Evolutionary conservation across 1,140 invertebrate species (phyloP).

Genomic region (Zaprionus lachaisei): DNA sequence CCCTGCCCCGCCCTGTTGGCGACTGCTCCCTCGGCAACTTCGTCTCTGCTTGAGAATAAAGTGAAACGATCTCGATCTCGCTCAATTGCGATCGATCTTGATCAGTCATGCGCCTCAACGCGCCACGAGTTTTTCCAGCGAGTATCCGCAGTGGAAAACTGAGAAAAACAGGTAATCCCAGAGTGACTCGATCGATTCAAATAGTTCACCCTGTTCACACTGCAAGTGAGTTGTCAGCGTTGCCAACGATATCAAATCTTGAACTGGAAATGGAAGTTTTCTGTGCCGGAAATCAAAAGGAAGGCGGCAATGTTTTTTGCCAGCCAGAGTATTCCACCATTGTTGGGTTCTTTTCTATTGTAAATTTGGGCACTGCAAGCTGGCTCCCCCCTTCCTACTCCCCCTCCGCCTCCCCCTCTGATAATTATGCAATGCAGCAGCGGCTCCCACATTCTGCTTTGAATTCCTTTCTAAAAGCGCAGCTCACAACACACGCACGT

Average conservation of each 20-base stretch:
- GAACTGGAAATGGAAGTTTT: background rate
- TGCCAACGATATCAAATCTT: background rate
- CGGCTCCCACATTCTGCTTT: constrained; percentile 20
- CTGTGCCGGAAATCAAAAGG: constrained; percentile 41
- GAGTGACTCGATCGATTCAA: constrained; percentile 18
- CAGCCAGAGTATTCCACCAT: constrained; percentile 16
- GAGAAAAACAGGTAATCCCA: constrained; percentile 12
- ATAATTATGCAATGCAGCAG: constrained; percentile 26
- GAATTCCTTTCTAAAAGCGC: constrained; percentile 69
- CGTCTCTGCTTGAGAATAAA: constrained; percentile 46
- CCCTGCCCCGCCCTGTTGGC: constrained; percentile 34
- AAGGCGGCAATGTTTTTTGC: constrained; percentile 5
- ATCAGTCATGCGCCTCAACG: constrained; percentile 56
- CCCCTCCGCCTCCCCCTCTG: background rate
- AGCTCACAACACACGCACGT: constrained; percentile 50
- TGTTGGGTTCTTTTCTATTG: constrained; percentile 20
- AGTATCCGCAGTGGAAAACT: background rate
- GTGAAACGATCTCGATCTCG: constrained; percentile 41
- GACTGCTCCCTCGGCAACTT: background rate
- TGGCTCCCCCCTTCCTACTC: background rate
- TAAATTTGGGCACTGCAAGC: constrained; percentile 20
- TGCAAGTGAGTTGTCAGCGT: constrained; percentile 22
- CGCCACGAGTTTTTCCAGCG: constrained; percentile 14
- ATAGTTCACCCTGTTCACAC: constrained; percentile 19
- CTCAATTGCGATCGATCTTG: constrained; percentile 16